A percentile compares a stretch with the other conserved stretches of the same genome.
phyloP scores from a whole-genome alignment of 2,888 invertebrate species.

The Hirtodrosophila confusa region DNA sequence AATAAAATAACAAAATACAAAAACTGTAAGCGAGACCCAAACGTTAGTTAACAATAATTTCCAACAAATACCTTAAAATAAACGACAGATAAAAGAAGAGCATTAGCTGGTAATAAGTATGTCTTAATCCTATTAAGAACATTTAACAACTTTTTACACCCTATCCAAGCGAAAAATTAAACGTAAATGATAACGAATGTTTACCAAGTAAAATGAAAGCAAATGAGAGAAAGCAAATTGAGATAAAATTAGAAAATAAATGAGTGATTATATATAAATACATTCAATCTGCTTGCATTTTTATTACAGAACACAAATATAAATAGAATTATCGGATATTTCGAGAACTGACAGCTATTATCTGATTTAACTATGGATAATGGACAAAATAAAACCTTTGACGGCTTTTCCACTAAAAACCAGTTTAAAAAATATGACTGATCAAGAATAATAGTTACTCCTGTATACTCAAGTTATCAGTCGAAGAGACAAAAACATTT shows the following conservation, averaged over 20 bases:
- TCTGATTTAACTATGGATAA: no score
- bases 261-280: constrained; percentile 71
- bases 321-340: neutral
- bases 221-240: constrained; percentile 27
- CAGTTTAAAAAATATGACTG: no score
- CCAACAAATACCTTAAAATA: constrained; percentile 39
- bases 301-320: neutral
- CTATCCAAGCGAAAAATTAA: constrained; percentile 51
- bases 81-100: constrained; percentile 10
- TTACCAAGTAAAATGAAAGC: constrained; percentile 47
- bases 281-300: constrained; percentile 23
- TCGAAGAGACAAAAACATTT: no score
- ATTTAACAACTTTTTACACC: constrained; percentile 69
- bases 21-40: constrained; percentile 7
- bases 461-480: no score
- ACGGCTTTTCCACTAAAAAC: no score
- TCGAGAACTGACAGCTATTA: no score
- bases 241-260: constrained; percentile 67
- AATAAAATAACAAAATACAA: constrained; percentile 27
- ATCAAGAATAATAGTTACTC: no score
- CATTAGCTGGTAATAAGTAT: constrained; percentile 48
- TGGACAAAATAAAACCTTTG: no score
- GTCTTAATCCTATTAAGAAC: constrained; percentile 62
- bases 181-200: constrained; percentile 53
- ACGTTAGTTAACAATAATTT: constrained; percentile 31